Base-by-base conservation (phyloP, 1,140 invertebrate genomes). In the Cydia splendana region DNA sequence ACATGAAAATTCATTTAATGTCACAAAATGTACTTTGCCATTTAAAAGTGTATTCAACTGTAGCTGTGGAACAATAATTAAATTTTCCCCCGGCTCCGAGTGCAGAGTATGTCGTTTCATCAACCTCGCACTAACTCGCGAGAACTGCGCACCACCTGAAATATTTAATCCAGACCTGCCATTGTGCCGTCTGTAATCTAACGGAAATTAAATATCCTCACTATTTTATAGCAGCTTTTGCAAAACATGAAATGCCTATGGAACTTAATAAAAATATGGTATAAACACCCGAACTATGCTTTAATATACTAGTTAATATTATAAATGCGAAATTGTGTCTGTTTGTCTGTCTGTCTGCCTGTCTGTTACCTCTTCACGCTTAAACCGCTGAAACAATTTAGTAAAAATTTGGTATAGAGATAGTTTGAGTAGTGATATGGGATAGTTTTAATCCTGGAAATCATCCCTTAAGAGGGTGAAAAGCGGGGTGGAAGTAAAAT, bases 151-250 rank as follows among this genome's bases (percentile, higher is more conserved):
- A 76, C 81, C 83, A 90, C 87, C 91, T 89, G 82, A 90, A 91
- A 91, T 91, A 91, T 92, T 92, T 91, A 90, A 90, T 92, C 89
- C 87, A 86, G 78, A 86, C 88, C 83, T 87, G 82, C 85, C 84
- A 88, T 91, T 90, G 87, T 89, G 82, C 84, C 57, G 57, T 20
- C 57, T 81, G 80, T 87, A 90, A 90, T 92, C 85, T 87, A 84
- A 84, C 83, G 86, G 87, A 89, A 88, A 91, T 91, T 82, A 90
- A 88, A 86, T 87, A 85, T 89, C 82, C 84, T 85, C 80, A 86
- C 86, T 87, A 84, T 85, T 85, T 84, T 82, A 79, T 80, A 48
- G 73, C 65, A 24, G 57, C 57, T 24, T 62, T 62, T 24, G 18
- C 57, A 24, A 6, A 24, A 62, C 7, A 62, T 62, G 57, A 42